Base-by-base conservation (phyloP, 1,140 invertebrate genomes). In the Campoletis sonorensis region DNA sequence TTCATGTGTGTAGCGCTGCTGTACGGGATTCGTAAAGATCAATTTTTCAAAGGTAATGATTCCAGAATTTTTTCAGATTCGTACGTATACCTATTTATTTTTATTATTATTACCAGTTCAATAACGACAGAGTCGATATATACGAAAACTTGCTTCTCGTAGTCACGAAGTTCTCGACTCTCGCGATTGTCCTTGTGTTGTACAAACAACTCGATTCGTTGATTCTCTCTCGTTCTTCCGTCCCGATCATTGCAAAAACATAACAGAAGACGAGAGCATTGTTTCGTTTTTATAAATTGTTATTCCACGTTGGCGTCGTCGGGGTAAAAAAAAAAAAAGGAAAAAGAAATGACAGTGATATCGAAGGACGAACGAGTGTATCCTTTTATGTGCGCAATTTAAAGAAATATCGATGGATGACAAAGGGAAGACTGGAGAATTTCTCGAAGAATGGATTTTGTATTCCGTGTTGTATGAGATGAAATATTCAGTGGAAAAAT, bases 401-500 rank as follows among this genome's bases (percentile, higher is more conserved):
- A 11, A 23, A 23, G 61, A 64, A 64, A 64, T 58, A 58, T 58
- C 54, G 54, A n/a, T n/a, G 18, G 21, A 58, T 7, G 23, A 67
- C 13, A 70, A 30, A 33, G 11, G 30, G 67, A 70, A 70, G 16
- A 33, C 13, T 49, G n/a, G 27, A 70, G 30, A 18, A 33, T 33
- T 30, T 70, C 67, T 33, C 67, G 67, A 70, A 33, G 30, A 70
- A 70, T 70, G 30, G 67, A 70, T 70, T 70, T 70, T 30, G 30
- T 70, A 70, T 70, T 70, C 67, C 67, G 15, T 70, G 27, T 70
- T 27, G 30, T 70, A 70, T 70, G 33, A 70, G 16, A 70, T 70
- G 67, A 70, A 70, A 70, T 70, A 70, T 70, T 70, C 67, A 70
- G 67, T 70, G 30, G 27, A 70, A 70, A 70, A 33, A 70, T 70